These are phyloP conservation scores for Rhimphoctona megacephalus DNA, from an alignment of 2,888 invertebrate genomes.

Conservation along the genomic window DNA sequence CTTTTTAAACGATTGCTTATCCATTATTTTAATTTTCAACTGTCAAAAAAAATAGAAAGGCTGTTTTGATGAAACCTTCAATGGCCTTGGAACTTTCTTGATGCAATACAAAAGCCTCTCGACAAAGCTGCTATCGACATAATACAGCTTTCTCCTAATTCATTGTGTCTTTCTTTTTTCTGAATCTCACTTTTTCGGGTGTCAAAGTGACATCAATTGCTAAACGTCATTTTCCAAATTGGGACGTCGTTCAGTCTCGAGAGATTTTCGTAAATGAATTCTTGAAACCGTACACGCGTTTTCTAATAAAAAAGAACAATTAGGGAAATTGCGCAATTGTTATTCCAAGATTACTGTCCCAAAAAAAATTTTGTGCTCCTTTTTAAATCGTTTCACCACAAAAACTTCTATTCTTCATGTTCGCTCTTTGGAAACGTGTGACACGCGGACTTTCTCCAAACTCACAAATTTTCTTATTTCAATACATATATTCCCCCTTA, in stretches of 20 bases:
- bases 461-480: neutral
- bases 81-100: slow-evolving; percentile 24
- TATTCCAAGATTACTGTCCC: neutral
- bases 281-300: neutral
- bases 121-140: neutral
- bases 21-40: neutral
- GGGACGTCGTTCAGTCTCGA: neutral
- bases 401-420: neutral
- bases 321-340: neutral
- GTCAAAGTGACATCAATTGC: neutral
- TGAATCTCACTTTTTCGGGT: neutral
- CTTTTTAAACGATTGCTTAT: neutral
- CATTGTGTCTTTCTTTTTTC: neutral
- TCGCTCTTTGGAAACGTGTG: slow-evolving; percentile 14
- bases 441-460: slow-evolving; percentile 1
- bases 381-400: slow-evolving; percentile 7
- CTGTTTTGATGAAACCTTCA: neutral
- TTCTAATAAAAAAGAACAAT: neutral
- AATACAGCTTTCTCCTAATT: neutral
- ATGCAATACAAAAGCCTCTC: slow-evolving; percentile 1
- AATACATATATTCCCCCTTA: neutral
- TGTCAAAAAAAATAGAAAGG: neutral
- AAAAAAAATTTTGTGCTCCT: neutral
- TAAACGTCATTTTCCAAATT: neutral
- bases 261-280: neutral